These are phyloP conservation scores for Nephrotoma guestfalica DNA, from an alignment of 2,888 invertebrate species.

Conservation along the genomic window DNA sequence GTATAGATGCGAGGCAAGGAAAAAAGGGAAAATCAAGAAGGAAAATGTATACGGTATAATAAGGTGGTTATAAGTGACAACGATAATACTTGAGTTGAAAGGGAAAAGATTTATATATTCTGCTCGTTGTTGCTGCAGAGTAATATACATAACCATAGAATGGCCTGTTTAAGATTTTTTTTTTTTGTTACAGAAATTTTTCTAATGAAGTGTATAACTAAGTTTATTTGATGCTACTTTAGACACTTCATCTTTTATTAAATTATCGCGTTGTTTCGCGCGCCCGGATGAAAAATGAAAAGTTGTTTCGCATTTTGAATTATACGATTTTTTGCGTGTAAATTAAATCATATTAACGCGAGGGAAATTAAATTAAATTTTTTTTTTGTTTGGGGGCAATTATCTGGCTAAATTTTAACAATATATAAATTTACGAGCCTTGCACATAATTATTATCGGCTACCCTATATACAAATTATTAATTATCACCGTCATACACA, in stretches of 20 bases:
- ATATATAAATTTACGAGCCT: background rate
- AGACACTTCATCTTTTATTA: background rate
- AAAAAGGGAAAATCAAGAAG: background rate
- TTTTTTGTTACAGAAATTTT: background rate
- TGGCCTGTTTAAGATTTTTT: background rate
- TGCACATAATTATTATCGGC: background rate
- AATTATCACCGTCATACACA: background rate
- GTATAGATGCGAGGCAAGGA: background rate
- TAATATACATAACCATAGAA: background rate
- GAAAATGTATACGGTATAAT: background rate
- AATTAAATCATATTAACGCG: background rate
- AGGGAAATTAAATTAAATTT: background rate
- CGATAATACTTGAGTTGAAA: conserved; percentile 3
- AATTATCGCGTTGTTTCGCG: background rate
- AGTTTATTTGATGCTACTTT: background rate
- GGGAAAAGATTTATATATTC: background rate
- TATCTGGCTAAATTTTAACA: background rate
- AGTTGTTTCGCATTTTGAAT: background rate
- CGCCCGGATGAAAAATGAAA: background rate
- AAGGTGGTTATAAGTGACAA: conserved; percentile 1
- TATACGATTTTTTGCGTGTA: background rate
- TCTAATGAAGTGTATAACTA: conserved; percentile 3
- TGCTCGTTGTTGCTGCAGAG: background rate
- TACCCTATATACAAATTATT: background rate
- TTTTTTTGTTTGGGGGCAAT: background rate